These are phyloP conservation scores for Trichomalopsis sarcophagae DNA, from an alignment of 1,140 invertebrate species.

Conservation along the genomic window DNA sequence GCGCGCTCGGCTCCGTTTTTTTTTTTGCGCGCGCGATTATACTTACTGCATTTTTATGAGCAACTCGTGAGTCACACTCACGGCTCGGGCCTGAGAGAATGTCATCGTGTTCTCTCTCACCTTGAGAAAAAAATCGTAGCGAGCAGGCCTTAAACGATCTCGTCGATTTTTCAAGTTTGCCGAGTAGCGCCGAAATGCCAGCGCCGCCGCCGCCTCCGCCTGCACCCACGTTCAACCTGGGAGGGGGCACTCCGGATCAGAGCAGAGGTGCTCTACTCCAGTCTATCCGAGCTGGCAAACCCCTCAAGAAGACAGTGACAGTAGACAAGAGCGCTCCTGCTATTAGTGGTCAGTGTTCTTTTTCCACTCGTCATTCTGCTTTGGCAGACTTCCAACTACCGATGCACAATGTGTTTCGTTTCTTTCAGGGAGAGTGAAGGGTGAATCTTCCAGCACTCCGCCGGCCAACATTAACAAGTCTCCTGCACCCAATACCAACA, in stretches of 20 bases:
- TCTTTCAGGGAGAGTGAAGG: constrained; percentile 68
- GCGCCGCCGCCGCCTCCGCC: constrained; percentile 80
- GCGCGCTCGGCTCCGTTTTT: not conserved
- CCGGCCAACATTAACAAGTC: constrained; percentile 61
- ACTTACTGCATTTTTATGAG: constrained; percentile 38
- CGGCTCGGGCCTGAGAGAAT: constrained; percentile 18
- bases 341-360: constrained; percentile 77
- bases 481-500: constrained; percentile 64
- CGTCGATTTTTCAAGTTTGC: constrained; percentile 16
- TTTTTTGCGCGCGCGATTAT: not conserved
- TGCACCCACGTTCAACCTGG: constrained; percentile 71
- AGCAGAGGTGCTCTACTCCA: constrained; percentile 82
- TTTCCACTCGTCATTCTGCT: not conserved
- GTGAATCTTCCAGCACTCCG: constrained; percentile 64
- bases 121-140: constrained; percentile 7
- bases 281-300: constrained; percentile 88
- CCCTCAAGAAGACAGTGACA: constrained; percentile 90
- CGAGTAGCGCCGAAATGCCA: constrained; percentile 70
- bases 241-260: constrained; percentile 75
- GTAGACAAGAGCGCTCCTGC: constrained; percentile 91
- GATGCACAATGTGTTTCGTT: not conserved
- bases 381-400: not conserved
- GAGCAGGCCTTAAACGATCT: not conserved
- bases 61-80: constrained; percentile 22
- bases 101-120: constrained; percentile 15